Percentiles rank a stretch among this genome's conserved stretches.
Conservation (phyloP, 1,140 invertebrate species). For the Ips typographus region DNA sequence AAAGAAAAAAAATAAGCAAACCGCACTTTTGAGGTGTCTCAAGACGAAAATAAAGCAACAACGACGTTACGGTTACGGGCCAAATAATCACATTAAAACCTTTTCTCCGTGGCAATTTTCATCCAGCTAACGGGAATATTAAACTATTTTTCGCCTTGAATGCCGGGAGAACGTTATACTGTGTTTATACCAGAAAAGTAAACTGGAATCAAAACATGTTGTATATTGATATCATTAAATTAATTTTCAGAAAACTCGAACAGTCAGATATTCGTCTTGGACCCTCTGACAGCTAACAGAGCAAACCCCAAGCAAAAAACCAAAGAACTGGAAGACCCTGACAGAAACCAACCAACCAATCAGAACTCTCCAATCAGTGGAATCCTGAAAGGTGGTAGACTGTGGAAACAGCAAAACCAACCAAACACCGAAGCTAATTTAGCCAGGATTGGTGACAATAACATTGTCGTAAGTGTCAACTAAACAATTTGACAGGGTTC, state of each 20-base stretch:
- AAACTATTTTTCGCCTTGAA: constrained; percentile 49
- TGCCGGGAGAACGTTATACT: no score
- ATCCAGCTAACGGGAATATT: constrained; percentile 5
- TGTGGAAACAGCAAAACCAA: constrained; percentile 59
- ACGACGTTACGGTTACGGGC: background rate
- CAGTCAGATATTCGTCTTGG: constrained; percentile 54
- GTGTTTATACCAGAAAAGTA: background rate
- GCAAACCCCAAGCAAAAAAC: constrained; percentile 54
- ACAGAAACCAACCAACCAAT: constrained; percentile 28
- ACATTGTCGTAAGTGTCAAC: constrained; percentile 8
- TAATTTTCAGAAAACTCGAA: background rate
- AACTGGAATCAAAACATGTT: no score
- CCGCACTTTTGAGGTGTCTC: background rate
- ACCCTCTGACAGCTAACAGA: constrained; percentile 69
- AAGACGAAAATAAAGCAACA: background rate
- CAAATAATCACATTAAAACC: constrained; percentile 24
- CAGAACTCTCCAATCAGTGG: constrained; percentile 58
- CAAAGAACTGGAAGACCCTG: constrained; percentile 29
- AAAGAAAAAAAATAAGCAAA: no score
- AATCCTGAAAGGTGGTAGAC: constrained; percentile 64
- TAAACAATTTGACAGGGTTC: no score
- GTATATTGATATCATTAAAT: no score
- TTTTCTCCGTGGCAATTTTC: constrained; percentile 9
- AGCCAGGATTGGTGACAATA: background rate
- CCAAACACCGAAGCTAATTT: constrained; percentile 13